These are phyloP conservation scores for Hymenopus coronatus DNA, from an alignment of 2,888 invertebrate species.

Conservation along the genomic window DNA sequence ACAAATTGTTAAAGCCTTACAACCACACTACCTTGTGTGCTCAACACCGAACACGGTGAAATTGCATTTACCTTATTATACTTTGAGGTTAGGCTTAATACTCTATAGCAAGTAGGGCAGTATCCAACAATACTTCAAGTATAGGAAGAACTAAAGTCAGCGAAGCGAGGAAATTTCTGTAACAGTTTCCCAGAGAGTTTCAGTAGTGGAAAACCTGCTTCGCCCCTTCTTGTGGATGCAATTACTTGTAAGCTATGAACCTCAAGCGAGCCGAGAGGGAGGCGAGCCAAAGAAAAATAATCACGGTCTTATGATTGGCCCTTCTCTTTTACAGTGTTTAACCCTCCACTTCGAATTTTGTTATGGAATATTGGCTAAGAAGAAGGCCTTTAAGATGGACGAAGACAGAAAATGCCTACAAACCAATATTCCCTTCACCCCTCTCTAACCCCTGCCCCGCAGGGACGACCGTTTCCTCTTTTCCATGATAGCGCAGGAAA, in stretches of 20 bases:
- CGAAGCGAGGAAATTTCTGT: background rate
- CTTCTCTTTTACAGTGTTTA: background rate
- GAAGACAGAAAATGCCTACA: background rate
- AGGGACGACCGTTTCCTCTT: background rate
- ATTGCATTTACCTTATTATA: too few relatives aligned
- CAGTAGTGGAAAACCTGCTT: background rate
- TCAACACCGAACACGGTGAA: too few relatives aligned
- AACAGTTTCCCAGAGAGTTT: background rate
- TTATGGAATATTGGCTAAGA: background rate
- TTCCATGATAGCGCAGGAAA: background rate
- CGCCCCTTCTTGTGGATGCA: background rate
- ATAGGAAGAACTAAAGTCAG: background rate
- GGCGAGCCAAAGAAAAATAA: background rate
- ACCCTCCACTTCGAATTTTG: background rate
- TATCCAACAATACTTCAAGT: background rate
- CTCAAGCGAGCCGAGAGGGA: background rate
- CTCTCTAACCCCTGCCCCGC: background rate
- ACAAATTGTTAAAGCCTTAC: too few relatives aligned
- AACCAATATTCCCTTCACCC: background rate
- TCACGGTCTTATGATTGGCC: slow-evolving; percentile 1
- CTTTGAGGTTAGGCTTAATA: too few relatives aligned
- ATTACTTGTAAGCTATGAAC: background rate
- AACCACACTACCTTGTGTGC: too few relatives aligned
- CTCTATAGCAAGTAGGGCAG: too few relatives aligned
- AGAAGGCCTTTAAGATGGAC: background rate